phyloP scores from a whole-genome alignment of 2,888 invertebrate genomes.

The Teleiodes luculella region DNA sequence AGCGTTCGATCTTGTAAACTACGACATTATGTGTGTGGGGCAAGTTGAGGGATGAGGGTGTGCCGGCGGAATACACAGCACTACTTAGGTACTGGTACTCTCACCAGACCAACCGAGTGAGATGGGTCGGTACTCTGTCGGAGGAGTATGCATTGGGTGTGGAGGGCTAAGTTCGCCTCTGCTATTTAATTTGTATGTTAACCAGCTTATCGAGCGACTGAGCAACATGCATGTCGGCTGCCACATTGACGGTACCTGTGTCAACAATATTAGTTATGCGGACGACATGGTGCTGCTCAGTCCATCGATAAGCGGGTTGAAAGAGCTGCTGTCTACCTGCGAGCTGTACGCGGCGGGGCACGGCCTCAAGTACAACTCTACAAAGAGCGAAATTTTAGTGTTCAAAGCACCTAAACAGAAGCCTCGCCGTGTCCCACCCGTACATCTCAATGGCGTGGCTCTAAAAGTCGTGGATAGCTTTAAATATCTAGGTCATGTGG shows the following conservation, averaged over 20 bases:
- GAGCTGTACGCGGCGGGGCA: background rate
- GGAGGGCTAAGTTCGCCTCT: background rate
- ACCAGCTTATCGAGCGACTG: background rate
- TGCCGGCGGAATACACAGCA: background rate
- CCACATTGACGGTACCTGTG: background rate
- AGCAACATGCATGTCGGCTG: background rate
- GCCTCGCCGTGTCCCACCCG: background rate
- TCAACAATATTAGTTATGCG: background rate
- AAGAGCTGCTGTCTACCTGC: background rate
- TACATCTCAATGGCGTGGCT: background rate
- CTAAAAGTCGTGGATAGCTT: background rate
- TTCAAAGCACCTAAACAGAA: background rate
- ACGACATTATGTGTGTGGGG: background rate
- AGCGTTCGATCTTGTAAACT: background rate
- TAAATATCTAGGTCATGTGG: background rate
- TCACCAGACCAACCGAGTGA: slow-evolving; percentile 10
- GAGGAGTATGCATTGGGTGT: slow-evolving; percentile 4
- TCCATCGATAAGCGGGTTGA: background rate
- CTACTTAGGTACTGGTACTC: background rate
- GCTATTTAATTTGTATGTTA: background rate
- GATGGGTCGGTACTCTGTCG: slow-evolving; percentile 8
- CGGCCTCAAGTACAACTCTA: background rate
- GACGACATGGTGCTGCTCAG: slow-evolving; percentile 10
- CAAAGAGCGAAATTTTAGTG: background rate
- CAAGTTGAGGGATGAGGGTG: background rate